Evolutionary conservation across 2,113 vertebrate genomes (phyloP).

Genomic region (Bagarius yarrelli): DNA sequence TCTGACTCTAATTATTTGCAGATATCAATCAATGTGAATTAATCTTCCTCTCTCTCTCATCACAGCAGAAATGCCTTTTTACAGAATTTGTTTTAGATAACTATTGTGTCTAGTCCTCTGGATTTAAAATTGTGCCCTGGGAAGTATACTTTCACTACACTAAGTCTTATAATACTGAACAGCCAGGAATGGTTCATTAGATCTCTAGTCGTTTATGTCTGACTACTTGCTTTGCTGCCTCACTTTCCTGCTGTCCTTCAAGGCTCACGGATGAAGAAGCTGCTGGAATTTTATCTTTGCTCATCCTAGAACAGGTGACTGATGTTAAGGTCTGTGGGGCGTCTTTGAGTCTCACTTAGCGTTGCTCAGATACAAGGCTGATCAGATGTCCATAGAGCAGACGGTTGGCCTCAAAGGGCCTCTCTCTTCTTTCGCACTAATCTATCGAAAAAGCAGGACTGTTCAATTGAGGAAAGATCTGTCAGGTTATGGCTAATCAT

Average conservation of each 20-base stretch:
- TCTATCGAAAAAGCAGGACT: background rate
- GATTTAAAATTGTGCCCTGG: background rate
- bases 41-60: background rate
- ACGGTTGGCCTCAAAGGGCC: conserved; percentile 41
- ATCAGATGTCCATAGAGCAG: conserved; percentile 57
- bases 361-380: conserved; percentile 58
- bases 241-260: conserved; percentile 6
- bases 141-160: conserved; percentile 1
- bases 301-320: conserved; percentile 59
- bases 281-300: conserved; percentile 68
- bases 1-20: background rate
- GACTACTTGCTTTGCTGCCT: conserved; percentile 25
- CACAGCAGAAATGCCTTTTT: background rate
- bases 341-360: conserved; percentile 43
- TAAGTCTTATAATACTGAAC: conserved; percentile 8
- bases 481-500: conserved; percentile 49
- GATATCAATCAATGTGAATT: background rate
- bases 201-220: conserved; percentile 27
- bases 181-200: conserved; percentile 31
- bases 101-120: background rate
- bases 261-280: conserved; percentile 57
- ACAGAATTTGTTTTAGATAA: conserved; percentile 3
- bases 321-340: conserved; percentile 46
- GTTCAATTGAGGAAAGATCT: conserved; percentile 10
- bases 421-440: conserved; percentile 35